Conservation (phyloP, 2,888 invertebrate genomes). For the Timema cristinae region DNA sequence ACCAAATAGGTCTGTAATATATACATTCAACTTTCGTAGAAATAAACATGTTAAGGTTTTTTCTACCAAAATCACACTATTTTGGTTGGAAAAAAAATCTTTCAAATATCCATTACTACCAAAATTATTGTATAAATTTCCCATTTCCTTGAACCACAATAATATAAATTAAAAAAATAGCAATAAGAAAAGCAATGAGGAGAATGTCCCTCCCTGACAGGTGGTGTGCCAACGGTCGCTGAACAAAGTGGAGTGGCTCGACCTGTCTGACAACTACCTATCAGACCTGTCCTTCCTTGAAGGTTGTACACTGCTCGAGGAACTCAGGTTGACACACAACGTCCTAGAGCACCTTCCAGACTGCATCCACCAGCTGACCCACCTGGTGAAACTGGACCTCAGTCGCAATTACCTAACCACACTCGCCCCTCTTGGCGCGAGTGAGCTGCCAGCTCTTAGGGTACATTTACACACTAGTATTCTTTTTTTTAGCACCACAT, state of each 20-base stretch:
- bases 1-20: too few relatives aligned
- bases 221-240: too few relatives aligned
- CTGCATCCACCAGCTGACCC: not conserved
- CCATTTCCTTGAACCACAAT: too few relatives aligned
- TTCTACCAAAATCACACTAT: too few relatives aligned
- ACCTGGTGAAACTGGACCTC: slow-evolving; percentile 14
- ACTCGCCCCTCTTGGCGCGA: not conserved
- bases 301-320: not conserved
- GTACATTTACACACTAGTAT: not conserved
- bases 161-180: not conserved
- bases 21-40: too few relatives aligned
- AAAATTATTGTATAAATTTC: too few relatives aligned
- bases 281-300: not conserved
- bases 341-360: not conserved
- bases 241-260: slow-evolving; percentile 5
- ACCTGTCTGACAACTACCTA: slow-evolving; percentile 14
- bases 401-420: slow-evolving; percentile 14
- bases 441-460: slow-evolving; percentile 1
- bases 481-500: not conserved
- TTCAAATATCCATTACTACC: too few relatives aligned
- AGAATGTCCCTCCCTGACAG: too few relatives aligned
- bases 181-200: not conserved
- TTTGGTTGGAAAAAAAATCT: too few relatives aligned
- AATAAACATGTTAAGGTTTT: too few relatives aligned
- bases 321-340: slow-evolving; percentile 6